These are phyloP conservation scores for Hyles lineata DNA, from an alignment of 2,888 invertebrate species.

Conservation along the genomic window DNA sequence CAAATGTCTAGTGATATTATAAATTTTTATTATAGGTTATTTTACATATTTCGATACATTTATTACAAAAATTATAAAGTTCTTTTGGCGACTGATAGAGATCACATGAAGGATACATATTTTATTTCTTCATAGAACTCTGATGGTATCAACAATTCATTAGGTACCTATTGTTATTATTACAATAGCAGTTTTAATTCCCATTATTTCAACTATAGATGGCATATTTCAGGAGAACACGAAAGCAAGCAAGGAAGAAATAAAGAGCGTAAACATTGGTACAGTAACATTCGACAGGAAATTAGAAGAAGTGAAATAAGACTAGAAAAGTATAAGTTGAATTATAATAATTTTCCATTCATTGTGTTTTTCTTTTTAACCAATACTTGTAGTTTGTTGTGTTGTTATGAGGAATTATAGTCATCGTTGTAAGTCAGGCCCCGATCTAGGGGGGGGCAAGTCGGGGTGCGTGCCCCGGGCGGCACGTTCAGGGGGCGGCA, in stretches of 20 bases:
- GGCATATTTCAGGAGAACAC: constrained; percentile 64
- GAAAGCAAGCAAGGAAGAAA: constrained; percentile 74
- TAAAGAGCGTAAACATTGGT: constrained; percentile 78
- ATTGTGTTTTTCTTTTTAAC: constrained; percentile 15
- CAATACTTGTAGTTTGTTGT: neutral
- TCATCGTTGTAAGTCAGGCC: too few species aligned
- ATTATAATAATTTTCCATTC: constrained; percentile 39
- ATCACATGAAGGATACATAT: too few species aligned
- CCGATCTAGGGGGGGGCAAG: too few species aligned
- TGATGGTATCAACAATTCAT: too few species aligned
- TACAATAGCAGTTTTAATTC: neutral
- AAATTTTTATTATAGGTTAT: too few species aligned
- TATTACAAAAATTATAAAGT: too few species aligned
- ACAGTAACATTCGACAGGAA: constrained; percentile 77
- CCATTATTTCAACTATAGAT: constrained; percentile 32
- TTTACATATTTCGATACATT: too few species aligned
- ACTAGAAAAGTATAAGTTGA: constrained; percentile 33
- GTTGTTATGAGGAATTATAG: neutral
- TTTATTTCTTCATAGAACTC: too few species aligned
- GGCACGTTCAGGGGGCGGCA: too few species aligned
- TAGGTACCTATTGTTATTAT: neutral
- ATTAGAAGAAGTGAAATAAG: constrained; percentile 72
- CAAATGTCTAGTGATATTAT: too few species aligned
- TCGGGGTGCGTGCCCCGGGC: too few species aligned
- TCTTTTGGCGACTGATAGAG: too few species aligned